These are phyloP conservation scores for Rambutsinella grinnellia DNA, from an alignment of 2,888 invertebrate species.

Conservation along the genomic window DNA sequence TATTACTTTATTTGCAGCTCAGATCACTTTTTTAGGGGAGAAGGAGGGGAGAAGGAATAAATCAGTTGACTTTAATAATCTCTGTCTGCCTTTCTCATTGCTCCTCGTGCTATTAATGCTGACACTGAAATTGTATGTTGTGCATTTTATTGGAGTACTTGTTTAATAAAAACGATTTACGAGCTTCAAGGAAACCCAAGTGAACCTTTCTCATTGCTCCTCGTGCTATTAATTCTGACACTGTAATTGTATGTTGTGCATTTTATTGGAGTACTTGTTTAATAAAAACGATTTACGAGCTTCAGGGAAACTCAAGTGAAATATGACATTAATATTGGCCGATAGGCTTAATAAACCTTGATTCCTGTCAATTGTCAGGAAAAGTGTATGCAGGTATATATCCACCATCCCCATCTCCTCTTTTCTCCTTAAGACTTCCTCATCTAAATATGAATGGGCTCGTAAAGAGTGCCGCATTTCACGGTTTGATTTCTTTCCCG, in stretches of 20 bases:
- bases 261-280: too few species aligned
- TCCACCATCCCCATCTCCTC: constrained; percentile 32
- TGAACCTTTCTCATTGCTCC: not conserved
- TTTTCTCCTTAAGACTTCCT: too few species aligned
- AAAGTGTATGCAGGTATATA: not conserved
- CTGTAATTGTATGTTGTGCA: too few species aligned
- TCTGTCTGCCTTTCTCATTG: not conserved
- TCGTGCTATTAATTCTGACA: not conserved
- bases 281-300: constrained; percentile 17
- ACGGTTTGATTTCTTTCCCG: not conserved
- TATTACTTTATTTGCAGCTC: constrained; percentile 52
- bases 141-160: too few species aligned
- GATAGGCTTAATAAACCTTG: constrained; percentile 38
- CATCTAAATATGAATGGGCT: constrained; percentile 25
- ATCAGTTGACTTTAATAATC: constrained; percentile 35
- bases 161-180: constrained; percentile 16
- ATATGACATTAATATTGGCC: constrained; percentile 21
- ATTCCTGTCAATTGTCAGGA: constrained; percentile 38
- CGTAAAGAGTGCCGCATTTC: not conserved
- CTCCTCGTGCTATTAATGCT: not conserved
- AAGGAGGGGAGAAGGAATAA: constrained; percentile 13
- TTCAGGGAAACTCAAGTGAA: constrained; percentile 25
- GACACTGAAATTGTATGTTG: too few species aligned
- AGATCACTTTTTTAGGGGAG: constrained; percentile 13
- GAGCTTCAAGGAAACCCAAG: constrained; percentile 18